phyloP scores from a whole-genome alignment of 2,113 vertebrate species.

The Caretta caretta region DNA sequence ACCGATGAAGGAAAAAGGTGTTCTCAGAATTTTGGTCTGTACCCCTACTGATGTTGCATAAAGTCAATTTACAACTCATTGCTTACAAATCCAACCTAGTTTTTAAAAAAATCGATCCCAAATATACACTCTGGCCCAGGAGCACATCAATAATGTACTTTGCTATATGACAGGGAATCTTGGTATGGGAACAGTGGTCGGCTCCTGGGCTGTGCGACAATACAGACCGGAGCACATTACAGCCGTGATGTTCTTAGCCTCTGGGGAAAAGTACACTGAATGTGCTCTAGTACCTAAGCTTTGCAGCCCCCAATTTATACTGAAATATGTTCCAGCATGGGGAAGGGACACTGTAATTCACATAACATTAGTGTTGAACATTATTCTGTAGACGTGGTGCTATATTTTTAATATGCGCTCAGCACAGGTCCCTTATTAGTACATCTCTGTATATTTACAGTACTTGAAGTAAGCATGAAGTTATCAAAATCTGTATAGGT shows the following conservation, averaged over 20 bases:
- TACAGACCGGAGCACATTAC: background rate
- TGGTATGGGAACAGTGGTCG: background rate
- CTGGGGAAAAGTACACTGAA: rapidly evolving
- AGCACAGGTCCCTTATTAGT: background rate
- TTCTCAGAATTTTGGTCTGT: background rate
- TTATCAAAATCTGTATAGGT: background rate
- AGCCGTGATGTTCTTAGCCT: background rate
- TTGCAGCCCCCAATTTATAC: background rate
- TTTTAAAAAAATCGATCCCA: background rate
- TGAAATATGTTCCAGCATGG: background rate
- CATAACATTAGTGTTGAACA: background rate
- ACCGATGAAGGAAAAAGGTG: background rate
- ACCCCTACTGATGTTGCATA: background rate
- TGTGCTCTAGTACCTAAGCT: background rate
- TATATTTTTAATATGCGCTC: background rate
- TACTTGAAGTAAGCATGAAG: background rate
- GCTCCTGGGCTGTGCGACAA: background rate
- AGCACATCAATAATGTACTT: background rate
- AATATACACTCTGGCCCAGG: background rate
- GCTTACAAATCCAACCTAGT: background rate
- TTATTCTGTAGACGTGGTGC: background rate
- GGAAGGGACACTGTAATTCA: background rate
- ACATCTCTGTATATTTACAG: background rate
- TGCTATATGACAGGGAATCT: rapidly evolving
- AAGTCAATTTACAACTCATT: background rate